phyloP scores from a whole-genome alignment of 1,140 invertebrate species.

The Pinna nobilis region DNA sequence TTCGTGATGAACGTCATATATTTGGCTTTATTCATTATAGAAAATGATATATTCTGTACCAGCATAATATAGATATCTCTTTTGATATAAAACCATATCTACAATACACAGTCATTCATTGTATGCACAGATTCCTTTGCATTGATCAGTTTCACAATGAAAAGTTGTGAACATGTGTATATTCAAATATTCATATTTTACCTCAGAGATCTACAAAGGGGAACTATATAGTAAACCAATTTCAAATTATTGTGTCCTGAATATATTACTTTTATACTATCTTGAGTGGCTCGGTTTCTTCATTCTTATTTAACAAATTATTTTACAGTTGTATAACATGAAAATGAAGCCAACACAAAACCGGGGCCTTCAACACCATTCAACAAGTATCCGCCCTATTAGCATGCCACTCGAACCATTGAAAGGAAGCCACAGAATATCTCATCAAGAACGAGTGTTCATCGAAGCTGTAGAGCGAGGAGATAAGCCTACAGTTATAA shows the following conservation, averaged over 20 bases:
- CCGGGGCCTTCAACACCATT: background rate
- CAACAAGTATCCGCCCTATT: slow-evolving; percentile 40
- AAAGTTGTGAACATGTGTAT: no score
- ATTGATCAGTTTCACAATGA: no score
- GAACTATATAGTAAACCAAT: background rate
- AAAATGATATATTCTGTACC: no score
- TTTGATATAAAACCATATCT: no score
- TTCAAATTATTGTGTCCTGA: background rate
- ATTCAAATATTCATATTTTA: background rate
- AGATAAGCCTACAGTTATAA: slow-evolving; percentile 77
- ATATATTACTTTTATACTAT: background rate
- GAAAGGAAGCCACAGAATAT: slow-evolving; percentile 71
- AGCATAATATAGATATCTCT: no score
- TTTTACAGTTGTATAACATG: background rate
- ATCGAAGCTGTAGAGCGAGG: slow-evolving; percentile 79
- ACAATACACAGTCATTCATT: no score
- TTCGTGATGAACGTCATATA: no score
- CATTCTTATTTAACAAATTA: background rate
- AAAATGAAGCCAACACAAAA: background rate
- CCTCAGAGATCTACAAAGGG: background rate
- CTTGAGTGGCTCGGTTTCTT: background rate
- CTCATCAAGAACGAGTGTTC: slow-evolving; percentile 76
- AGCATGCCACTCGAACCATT: slow-evolving; percentile 67
- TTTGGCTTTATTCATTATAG: no score
- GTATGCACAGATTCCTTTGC: no score